Percentiles rank a stretch among this genome's conserved stretches.
Conservation (phyloP, 92 coral and sea anemone genomes). For the Siderastrea siderea region DNA sequence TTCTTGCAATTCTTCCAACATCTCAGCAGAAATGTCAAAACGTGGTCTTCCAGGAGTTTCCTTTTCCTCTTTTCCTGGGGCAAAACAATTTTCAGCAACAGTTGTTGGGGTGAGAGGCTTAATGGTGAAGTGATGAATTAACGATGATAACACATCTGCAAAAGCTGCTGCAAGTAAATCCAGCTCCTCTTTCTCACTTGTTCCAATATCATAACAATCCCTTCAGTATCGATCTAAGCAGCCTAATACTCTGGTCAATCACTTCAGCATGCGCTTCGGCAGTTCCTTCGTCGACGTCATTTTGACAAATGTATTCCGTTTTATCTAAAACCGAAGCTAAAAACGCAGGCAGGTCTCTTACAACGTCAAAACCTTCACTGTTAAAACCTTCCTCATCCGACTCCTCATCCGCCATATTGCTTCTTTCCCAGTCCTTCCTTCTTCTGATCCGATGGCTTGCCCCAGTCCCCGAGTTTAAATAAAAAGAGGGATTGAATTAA, state of each 20-base stretch:
- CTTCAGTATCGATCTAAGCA: conserved; percentile 50
- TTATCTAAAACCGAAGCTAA: conserved; percentile 63
- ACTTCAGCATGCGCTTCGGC: too few species aligned
- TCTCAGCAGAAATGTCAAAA: too few species aligned
- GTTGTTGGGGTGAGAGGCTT: conserved; percentile 46
- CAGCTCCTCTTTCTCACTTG: conserved; percentile 61
- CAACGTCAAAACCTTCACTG: too few species aligned
- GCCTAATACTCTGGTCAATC: too few species aligned
- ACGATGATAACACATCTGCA: conserved; percentile 48
- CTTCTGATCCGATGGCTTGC: too few species aligned
- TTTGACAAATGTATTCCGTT: conserved; percentile 55
- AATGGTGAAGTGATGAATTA: conserved; percentile 60
- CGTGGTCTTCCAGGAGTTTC: too few species aligned
- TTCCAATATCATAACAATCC: conserved; percentile 44
- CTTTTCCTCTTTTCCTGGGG: too few species aligned
- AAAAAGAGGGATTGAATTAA: too few species aligned
- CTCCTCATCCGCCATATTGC: too few species aligned
- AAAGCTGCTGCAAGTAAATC: conserved; percentile 64
- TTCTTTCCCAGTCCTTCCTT: too few species aligned
- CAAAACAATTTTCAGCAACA: not conserved
- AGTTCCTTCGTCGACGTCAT: not conserved
- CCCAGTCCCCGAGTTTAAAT: too few species aligned
- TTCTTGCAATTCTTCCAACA: conserved; percentile 44
- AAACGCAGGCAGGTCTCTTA: conserved; percentile 48
- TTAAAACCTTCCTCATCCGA: too few species aligned